Evolutionary conservation across 2,797 vertebrate species (phyloP), one percentile per base, ranked within the genome.

Genomic region (Enoplosus armatus): DNA sequence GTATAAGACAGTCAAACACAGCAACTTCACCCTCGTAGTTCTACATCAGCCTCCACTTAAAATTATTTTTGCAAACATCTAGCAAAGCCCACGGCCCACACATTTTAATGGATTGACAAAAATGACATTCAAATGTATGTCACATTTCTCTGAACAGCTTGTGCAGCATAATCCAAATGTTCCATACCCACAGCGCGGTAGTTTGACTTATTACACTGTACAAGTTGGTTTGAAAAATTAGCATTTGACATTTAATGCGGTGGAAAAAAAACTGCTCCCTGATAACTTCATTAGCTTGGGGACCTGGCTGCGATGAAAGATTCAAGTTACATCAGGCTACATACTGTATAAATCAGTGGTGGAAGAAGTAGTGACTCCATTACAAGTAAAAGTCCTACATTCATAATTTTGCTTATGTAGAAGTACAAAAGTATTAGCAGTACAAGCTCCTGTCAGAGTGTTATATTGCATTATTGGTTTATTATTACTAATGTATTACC

Each of bases 221-320:
- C 51, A 48, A 75, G 67, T 45, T 58, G 31, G 71, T 70, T 82
- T 63, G 51, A 58, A 53, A 76, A 86, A 87, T 85, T 80, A 5
- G 78, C 86, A 87, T 90, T 88, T 90, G 87, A 84, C 85, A 90
- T 90, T 91, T 90, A 74, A 65, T 66, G 35, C 74, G 50, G 67
- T 47, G 47, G 31, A 7, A 33, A 50, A 50, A 33, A 61, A 81
- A 82, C n/a, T 9, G 62, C 59, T 72, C 79, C 67, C 45, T 37
- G 50, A 76, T 82, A 79, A 62, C 63, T 61, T 89, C 82, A 85
- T 87, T 73, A 83, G 72, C 50, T 63, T 58, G 53, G 59, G 66
- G 78, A 70, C 74, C 5, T 66, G 65, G 67, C 75, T 43, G 82
- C 43, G 24, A 45, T 69, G 63, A 77, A 77, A 73, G 33, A 72